Evolutionary conservation across 30 jellyfish, hydroid and myxozoan genomes (phyloP), one percentile per base, ranked within the genome.

Genomic region (Aurelia aurita): DNA sequence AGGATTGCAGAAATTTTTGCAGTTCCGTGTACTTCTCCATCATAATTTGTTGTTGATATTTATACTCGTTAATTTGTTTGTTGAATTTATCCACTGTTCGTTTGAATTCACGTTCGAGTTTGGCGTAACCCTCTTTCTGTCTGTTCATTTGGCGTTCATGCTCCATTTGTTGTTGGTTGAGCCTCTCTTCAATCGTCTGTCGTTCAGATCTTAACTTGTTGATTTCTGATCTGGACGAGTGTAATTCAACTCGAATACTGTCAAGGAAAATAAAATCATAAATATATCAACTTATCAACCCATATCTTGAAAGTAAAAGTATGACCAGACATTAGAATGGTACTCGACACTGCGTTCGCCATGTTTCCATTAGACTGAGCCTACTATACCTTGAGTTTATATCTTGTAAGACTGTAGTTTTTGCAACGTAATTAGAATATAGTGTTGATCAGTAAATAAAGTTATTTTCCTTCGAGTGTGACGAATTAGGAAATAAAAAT

Each of bases 241-340:
- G 98, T 34, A 92, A 87, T 79, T 87, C 95, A 49, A 87, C 80
- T 25, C 98, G 96, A 73, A 92, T 72, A 61, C 98, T 92, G 71
- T 43, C 35, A 53, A 53, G 32, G 27, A 39, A 32, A 63, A 39
- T 78, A 34, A 39, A 6, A 39, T 8, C 16, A 15, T 39, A 6
- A 39, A 39, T 39, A n/a, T n/a, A n/a, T n/a, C n/a, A n/a, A n/a
- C n/a, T n/a, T n/a, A n/a, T n/a, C n/a, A n/a, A n/a, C n/a, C n/a
- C n/a, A n/a, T n/a, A n/a, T n/a, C n/a, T n/a, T n/a, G n/a, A n/a
- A n/a, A n/a, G n/a, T n/a, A n/a, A n/a, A n/a, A n/a, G n/a, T n/a
- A n/a, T n/a, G n/a, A n/a, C n/a, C n/a, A n/a, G n/a, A n/a, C n/a
- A n/a, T n/a, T n/a, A n/a, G n/a, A n/a, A n/a, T n/a, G n/a, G n/a